phyloP scores from a whole-genome alignment of 2,888 invertebrate species.

The Tiliacea aurago region DNA sequence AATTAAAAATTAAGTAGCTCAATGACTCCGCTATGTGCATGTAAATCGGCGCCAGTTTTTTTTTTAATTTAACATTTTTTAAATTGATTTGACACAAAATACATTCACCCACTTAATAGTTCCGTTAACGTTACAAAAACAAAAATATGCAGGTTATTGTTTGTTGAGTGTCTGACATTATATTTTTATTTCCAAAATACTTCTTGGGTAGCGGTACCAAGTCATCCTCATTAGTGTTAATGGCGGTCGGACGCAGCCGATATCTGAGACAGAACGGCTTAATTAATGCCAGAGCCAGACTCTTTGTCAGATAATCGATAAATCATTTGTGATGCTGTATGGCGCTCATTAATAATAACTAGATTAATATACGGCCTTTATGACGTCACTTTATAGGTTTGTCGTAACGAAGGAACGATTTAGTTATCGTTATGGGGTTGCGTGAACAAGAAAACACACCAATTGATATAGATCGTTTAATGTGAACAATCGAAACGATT shows the following conservation, averaged over 20 bases:
- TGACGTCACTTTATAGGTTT: conserved; percentile 47
- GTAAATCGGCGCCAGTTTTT: background rate
- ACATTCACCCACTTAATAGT: conserved; percentile 4
- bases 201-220: conserved; percentile 61
- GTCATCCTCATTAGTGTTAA: conserved; percentile 83
- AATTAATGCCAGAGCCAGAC: conserved; percentile 79
- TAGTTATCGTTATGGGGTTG: conserved; percentile 15
- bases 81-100: background rate
- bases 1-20: background rate
- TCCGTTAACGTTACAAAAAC: conserved; percentile 8
- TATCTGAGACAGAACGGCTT: conserved; percentile 83
- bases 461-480: conserved; percentile 81
- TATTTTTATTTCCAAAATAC: conserved; percentile 66
- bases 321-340: conserved; percentile 67
- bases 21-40: background rate
- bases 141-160: conserved; percentile 40
- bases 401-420: conserved; percentile 33
- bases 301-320: conserved; percentile 80
- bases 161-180: conserved; percentile 57
- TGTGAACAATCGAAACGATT: conserved; percentile 83
- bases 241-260: conserved; percentile 77
- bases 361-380: conserved; percentile 63
- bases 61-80: background rate
- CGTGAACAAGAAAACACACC: conserved; percentile 61
- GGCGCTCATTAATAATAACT: conserved; percentile 61